Evolutionary conservation across 1,140 invertebrate genomes (phyloP), one percentile per base, ranked within the genome.

Genomic region (Stratiolaelaps scimitus): DNA sequence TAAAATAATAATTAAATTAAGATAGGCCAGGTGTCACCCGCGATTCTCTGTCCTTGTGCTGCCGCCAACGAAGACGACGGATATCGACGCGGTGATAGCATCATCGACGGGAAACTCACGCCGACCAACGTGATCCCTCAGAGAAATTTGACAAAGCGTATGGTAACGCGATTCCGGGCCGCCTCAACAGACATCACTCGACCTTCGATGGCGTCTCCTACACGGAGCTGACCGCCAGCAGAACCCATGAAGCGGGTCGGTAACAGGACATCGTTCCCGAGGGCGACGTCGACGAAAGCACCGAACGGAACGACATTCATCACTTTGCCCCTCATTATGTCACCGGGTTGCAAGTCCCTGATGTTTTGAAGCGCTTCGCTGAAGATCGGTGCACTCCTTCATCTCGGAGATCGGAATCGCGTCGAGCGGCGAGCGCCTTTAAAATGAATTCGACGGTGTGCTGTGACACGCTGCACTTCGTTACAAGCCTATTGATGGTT

Each of bases 301-400:
- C 91, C 91, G 75, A 94, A 94, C 69, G 87, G 83, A 0, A 88
- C 89, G 0, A 89, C 83, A 75, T 94, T 95, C 5, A 79, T 80
- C 0, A 90, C 83, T 1, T 81, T 79, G 71, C 80, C 80, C 71
- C 78, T 80, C 68, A 88, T 71, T 44, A 74, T 71, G 40, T 77
- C 75, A 0, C 81, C 82, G 7, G 72, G 47, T 56, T 72, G 74
- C 0, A 89, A 72, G 69, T 85, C 82, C 2, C 80, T 74, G 10
- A 88, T 76, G 29, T 75, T 75, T 0, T 75, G 81, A 7, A 85
- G 69, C 47, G 80, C 81, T 69, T 81, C 81, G 53, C 81, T 80
- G 71, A 89, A 89, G 7, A 88, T 70, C 5, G 85, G 85, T 46
- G 53, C 53, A 26, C 53, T 20, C 53, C 53, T 34, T 60, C 53